Percentiles rank a stretch among this genome's conserved stretches.
These are phyloP conservation scores for Drepana arcuata DNA, from an alignment of 1,140 invertebrate genomes.

Conservation along the genomic window DNA sequence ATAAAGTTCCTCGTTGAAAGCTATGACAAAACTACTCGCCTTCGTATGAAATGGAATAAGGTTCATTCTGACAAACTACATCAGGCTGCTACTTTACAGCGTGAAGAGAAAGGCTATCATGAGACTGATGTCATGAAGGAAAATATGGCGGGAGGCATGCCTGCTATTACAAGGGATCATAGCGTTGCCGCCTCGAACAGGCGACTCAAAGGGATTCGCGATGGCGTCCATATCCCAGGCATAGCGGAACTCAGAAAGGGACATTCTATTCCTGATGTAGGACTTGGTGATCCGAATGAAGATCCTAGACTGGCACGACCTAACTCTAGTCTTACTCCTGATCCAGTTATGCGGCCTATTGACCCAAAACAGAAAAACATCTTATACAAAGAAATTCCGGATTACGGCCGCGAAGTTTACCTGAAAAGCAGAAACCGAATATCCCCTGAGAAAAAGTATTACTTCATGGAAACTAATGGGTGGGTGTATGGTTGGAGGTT, in stretches of 20 bases:
- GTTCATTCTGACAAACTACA: conserved; percentile 15
- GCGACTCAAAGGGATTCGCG: conserved; percentile 10
- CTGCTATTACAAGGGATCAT: conserved; percentile 18
- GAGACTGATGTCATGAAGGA: conserved; percentile 16
- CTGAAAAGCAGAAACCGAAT: conserved; percentile 11
- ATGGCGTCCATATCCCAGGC: conserved; percentile 12
- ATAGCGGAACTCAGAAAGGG: conserved; percentile 13
- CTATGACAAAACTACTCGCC: conserved; percentile 22
- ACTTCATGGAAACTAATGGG: conserved; percentile 14
- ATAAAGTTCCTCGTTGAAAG: conserved; percentile 27
- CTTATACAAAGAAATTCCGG: conserved; percentile 23
- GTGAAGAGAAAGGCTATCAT: conserved; percentile 18
- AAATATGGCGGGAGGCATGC: conserved; percentile 18
- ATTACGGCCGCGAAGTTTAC: conserved; percentile 17
- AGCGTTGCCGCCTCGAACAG: conserved; percentile 12
- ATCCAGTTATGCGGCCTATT: conserved; percentile 26
- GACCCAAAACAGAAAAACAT: conserved; percentile 13
- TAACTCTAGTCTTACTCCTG: conserved; percentile 13
- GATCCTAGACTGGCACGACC: conserved; percentile 21
- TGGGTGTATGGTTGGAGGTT: conserved; percentile 28
- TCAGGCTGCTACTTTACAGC: conserved; percentile 18
- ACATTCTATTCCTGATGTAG: conserved; percentile 21
- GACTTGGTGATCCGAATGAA: conserved; percentile 20
- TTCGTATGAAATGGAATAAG: conserved; percentile 26
- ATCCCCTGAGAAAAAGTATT: conserved; percentile 23